Base-by-base conservation (phyloP, 2,113 vertebrate species). In the Eulacestoma nigropectus region DNA sequence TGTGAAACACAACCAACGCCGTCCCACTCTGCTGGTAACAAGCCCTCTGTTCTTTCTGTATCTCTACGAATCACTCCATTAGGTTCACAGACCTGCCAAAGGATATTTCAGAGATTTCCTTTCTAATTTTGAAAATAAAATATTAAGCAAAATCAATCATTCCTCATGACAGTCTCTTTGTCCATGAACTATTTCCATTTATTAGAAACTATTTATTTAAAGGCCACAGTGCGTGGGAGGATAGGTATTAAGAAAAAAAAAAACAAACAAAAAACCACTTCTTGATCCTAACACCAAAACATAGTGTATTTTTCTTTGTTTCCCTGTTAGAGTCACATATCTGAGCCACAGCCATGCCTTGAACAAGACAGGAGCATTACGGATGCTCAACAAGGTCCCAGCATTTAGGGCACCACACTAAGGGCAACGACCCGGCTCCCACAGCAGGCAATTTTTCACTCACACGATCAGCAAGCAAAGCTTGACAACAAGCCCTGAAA, bases 41-140 rank as follows among this genome's bases (percentile, higher is more conserved):
- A 89, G 42, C 50, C 21, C 46, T 55, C 2, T 2, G 42, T 76
- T 95, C 88, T 67, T 80, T 67, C 84, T 67, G 10, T 22, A n/a
- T 64, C 55, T 75, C 68, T 78, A 1, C 56, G 75, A 93, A 95
- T 67, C 75, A 70, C 75, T 90, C 74, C 67, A 77, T 86, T 90
- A 93, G 44, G 75, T 88, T 93, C 78, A 47, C 55, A 88, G 63
- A 90, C 52, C 79, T 84, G 82, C 22, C 92, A 94, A 91, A 91
- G 59, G 72, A 63, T 91, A 91, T 86, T 95, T 86, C 78, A 85
- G 79, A 90, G 53, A 77, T 86, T 86, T 95, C 62, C 59, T 90
- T 93, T 90, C 77, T 90, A 90, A 81, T 77, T 75, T 55, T 69
- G 95, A 88, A 94, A 93, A 86, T 85, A 91, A 95, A 93, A 88